These are phyloP conservation scores for Mormyrus iriodes DNA, from an alignment of 2,113 vertebrate species.

Conservation along the genomic window DNA sequence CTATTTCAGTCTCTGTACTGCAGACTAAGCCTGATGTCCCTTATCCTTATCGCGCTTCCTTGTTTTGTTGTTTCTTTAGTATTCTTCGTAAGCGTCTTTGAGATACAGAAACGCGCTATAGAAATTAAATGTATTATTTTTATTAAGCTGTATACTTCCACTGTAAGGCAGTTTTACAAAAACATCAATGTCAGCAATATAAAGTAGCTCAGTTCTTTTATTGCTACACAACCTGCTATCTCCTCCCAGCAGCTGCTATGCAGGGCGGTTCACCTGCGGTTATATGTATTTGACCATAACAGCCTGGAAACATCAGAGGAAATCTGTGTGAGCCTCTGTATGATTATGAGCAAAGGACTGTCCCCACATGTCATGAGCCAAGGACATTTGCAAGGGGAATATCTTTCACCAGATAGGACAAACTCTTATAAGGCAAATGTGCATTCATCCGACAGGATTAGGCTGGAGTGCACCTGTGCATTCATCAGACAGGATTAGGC, in stretches of 20 bases:
- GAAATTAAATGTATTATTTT: too few species aligned
- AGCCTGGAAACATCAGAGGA: too few species aligned
- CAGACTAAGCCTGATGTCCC: too few species aligned
- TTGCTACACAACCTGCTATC: neutral
- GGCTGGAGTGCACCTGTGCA: too few species aligned
- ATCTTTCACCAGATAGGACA: neutral
- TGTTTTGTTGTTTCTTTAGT: too few species aligned
- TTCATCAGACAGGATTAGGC: too few species aligned
- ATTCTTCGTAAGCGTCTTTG: too few species aligned
- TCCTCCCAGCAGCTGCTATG: neutral
- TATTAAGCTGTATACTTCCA: neutral
- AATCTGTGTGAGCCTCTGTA: neutral
- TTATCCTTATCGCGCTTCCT: too few species aligned
- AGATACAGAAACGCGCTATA: too few species aligned
- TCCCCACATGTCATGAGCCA: neutral
- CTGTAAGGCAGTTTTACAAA: neutral
- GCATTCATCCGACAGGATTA: too few species aligned
- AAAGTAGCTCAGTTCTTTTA: neutral
- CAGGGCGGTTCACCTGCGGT: too few species aligned
- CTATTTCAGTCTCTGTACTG: neutral
- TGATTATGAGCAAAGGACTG: neutral
- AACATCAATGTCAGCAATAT: neutral
- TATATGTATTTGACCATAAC: too few species aligned
- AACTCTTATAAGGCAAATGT: neutral
- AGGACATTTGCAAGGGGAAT: neutral